Percentiles rank a stretch among this genome's conserved stretches.
Evolutionary conservation across 2,888 invertebrate genomes (phyloP).

Genomic region (Campoplex nolae): DNA sequence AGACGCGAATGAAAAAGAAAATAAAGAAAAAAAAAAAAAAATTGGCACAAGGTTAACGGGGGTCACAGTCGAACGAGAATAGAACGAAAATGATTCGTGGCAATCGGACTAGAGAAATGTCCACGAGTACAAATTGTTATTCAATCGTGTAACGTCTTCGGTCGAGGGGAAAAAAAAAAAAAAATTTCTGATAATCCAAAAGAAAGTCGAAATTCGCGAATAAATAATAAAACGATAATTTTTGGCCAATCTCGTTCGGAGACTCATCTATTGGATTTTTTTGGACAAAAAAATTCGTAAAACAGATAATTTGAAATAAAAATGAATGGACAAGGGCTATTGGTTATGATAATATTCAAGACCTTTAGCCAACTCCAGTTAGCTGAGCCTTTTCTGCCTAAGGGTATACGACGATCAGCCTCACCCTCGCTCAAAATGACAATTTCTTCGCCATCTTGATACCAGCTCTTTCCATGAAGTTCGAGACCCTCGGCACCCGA

Average conservation of each 20-base stretch:
- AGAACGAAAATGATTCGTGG: conserved; percentile 47
- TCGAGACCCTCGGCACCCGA: conserved; percentile 70
- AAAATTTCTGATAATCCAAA: not conserved
- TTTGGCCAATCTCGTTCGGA: conserved; percentile 31
- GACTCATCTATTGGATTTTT: conserved; percentile 51
- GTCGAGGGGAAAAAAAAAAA: conserved; percentile 17
- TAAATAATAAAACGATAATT: not conserved
- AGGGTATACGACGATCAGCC: conserved; percentile 88
- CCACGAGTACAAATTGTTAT: conserved; percentile 48
- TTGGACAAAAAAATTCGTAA: not conserved
- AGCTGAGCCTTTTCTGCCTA: conserved; percentile 87
- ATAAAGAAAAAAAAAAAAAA: not conserved
- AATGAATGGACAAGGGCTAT: not conserved
- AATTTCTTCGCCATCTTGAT: conserved; percentile 86
- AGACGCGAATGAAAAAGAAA: conserved; percentile 27
- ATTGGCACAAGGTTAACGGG: conserved; percentile 55
- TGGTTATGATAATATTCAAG: conserved; percentile 51
- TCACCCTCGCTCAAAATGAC: conserved; percentile 88
- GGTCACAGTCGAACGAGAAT: conserved; percentile 61
- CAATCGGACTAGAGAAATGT: conserved; percentile 46
- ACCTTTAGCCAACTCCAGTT: conserved; percentile 91
- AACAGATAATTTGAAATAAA: conserved; percentile 17
- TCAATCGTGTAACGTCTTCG: conserved; percentile 50
- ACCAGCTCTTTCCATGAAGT: conserved; percentile 86
- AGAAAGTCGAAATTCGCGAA: not conserved